phyloP scores from a whole-genome alignment of 2,888 invertebrate genomes.

The Dicyrtomina minuta region DNA sequence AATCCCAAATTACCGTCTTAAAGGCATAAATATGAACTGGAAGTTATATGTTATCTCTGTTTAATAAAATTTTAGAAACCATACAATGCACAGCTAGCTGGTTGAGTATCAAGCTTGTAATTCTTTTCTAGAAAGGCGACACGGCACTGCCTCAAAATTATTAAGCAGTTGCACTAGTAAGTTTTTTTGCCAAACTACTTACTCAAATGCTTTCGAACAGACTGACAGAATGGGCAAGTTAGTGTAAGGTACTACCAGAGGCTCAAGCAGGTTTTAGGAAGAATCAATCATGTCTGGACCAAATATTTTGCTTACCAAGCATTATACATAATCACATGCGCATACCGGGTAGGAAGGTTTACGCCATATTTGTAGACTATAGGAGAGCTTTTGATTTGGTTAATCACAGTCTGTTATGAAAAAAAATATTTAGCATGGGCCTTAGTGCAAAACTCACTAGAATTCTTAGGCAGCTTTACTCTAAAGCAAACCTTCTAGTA shows the following conservation, averaged over 20 bases:
- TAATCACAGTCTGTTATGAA: no score
- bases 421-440: background rate
- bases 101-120: background rate
- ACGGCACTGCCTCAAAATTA: background rate
- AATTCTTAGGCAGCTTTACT: no score
- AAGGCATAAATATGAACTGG: background rate
- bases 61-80: background rate
- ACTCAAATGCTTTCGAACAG: background rate
- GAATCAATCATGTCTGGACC: no score
- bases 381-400: background rate
- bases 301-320: no score
- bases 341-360: background rate
- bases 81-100: no score
- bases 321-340: no score
- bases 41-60: background rate
- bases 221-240: background rate
- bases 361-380: constrained; percentile 9
- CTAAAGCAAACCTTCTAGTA: no score
- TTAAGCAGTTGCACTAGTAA: background rate
- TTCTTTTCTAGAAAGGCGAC: background rate
- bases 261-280: no score
- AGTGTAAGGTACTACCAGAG: no score
- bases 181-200: background rate
- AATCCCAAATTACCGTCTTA: no score
- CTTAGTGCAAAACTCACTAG: background rate